Base-by-base conservation (phyloP, 2,797 vertebrate genomes). In the Amazonetta brasiliensis region DNA sequence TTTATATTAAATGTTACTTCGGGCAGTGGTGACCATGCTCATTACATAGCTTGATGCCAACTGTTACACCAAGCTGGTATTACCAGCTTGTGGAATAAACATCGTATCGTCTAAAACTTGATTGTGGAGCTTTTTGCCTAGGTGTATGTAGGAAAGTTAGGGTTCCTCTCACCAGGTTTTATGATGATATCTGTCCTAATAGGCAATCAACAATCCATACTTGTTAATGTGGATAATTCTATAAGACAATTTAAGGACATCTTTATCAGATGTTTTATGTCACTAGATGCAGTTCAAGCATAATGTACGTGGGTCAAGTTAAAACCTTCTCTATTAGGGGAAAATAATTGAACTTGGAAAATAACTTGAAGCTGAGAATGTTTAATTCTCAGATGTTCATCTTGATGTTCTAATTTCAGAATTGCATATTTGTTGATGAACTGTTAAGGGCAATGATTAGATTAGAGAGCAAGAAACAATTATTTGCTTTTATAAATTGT, bases 141-240 rank as follows among this genome's bases (percentile, higher is more conserved):
- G 25, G 55, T 50, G 2, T 3, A 4, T 0, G 0, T 23, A 30
- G 56, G 5, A 37, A 5, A 59, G 6, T 11, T 11, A 60, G 21
- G 23, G 20, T 50, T 62, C 41, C 33, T 72, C 21, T 73, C 28
- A 5, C 6, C 18, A 35, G 33, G 6, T 69, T 84, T 78, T 64
- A 21, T 0, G 5, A 9, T 64, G 20, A 30, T 69, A 72, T 31
- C 41, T 7, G 62, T 54, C n/a, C 59, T 76, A 44, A 2, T 22
- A 25, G 23, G 9, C 33, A 41, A 2, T 52, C 68, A 88, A 25
- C 86, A 68, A 0, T 48, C 69, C 41, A 12, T 22, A 39, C 64
- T 66, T 84, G 64, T 22, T 9, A 84, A 15, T 11, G 17, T 30
- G 37, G 50, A 1, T 73, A 54, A 78, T 92, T 84, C 56, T 30